These are phyloP conservation scores for Rhinolophus ferrumequinum DNA, from an alignment of 2,113 vertebrate genomes.

Conservation along the genomic window DNA sequence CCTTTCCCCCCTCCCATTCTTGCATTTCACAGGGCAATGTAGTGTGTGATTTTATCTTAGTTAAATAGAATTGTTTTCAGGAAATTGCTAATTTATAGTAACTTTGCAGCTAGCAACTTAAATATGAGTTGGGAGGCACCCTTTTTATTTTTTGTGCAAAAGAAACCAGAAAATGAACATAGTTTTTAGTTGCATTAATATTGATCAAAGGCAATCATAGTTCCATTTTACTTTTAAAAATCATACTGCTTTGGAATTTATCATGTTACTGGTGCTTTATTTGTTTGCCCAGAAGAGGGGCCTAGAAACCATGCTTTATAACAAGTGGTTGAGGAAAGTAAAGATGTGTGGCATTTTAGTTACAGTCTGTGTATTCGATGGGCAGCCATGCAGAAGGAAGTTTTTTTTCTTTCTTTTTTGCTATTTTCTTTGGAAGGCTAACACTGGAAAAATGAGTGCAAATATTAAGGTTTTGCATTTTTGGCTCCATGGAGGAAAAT, in stretches of 20 bases:
- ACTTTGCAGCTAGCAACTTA: not conserved
- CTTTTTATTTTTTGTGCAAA: not conserved
- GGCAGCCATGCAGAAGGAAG: not conserved
- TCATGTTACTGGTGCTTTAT: not conserved
- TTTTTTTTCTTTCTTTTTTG: not conserved
- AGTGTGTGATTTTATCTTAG: not conserved
- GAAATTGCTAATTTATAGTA: not conserved
- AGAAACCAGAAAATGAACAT: conserved; percentile 38
- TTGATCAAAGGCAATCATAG: not conserved
- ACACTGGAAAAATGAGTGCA: not conserved
- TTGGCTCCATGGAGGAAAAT: not conserved
- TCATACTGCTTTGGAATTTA: not conserved
- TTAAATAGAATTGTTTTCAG: conserved; percentile 15
- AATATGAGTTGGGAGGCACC: not conserved
- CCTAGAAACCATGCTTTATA: not conserved
- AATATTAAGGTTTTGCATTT: not conserved
- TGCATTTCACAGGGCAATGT: not conserved
- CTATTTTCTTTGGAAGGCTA: not conserved
- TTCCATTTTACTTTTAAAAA: conserved; percentile 23
- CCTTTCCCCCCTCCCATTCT: rapidly evolving
- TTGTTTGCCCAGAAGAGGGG: not conserved
- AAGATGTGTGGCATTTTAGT: not conserved
- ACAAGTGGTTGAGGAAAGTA: not conserved
- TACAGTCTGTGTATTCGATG: not conserved
- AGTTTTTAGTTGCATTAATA: not conserved